A percentile compares a stretch with the other conserved stretches of the same genome.
Conservation (phyloP, 2,113 vertebrate species). For the Cercocebus atys region DNA sequence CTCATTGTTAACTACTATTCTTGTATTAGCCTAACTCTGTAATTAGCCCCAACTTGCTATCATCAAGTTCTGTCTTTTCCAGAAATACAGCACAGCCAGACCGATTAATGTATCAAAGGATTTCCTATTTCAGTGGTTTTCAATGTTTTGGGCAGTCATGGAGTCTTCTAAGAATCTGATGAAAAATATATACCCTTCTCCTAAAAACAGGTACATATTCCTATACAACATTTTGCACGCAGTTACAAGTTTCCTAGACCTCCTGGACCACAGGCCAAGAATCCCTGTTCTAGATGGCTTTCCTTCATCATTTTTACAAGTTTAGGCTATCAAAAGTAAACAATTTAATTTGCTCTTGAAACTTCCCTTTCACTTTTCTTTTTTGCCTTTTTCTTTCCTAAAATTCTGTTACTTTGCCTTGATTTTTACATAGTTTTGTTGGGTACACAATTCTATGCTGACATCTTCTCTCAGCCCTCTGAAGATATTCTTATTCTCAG, state of each 20-base stretch:
- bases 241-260: not conserved
- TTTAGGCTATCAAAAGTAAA: not conserved
- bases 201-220: not conserved
- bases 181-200: not conserved
- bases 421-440: not conserved
- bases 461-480: not conserved
- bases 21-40: not conserved
- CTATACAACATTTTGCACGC: not conserved
- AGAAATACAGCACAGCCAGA: not conserved
- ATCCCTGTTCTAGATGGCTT: not conserved
- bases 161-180: not conserved
- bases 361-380: not conserved
- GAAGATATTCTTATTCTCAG: not conserved
- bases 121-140: not conserved
- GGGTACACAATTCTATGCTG: not conserved
- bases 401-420: not conserved
- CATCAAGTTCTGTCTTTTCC: not conserved
- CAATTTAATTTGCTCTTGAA: constrained; percentile 14
- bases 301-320: not conserved
- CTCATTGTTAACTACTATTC: not conserved
- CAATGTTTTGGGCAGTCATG: not conserved
- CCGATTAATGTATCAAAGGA: not conserved
- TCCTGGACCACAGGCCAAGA: not conserved
- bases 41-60: not conserved
- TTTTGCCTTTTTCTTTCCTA: not conserved